Conservation (phyloP, 2,113 vertebrate species). For the Lamprotornis superbus region DNA sequence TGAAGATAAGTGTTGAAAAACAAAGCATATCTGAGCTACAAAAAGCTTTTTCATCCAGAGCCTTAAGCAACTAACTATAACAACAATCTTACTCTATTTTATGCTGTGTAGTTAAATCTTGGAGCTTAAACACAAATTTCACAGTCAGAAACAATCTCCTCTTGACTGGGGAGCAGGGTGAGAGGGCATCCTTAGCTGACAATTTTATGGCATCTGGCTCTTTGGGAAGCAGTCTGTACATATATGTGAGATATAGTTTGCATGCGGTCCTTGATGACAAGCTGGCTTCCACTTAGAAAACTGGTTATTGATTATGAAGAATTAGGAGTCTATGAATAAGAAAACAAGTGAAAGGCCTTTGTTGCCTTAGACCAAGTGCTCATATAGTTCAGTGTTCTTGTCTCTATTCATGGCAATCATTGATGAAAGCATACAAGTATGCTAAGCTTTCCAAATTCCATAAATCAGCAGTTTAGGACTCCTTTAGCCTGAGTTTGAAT, state of each 20-base stretch:
- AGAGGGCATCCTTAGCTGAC: background rate
- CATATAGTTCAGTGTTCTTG: background rate
- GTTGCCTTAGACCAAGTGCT: background rate
- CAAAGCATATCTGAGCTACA: background rate
- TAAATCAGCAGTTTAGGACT: background rate
- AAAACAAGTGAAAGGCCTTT: background rate
- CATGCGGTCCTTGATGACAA: background rate
- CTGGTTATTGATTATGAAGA: background rate
- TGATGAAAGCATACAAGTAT: background rate
- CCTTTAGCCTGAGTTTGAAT: background rate
- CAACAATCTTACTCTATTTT: background rate
- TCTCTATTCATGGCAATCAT: accelerated
- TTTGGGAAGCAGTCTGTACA: background rate
- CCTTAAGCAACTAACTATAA: background rate
- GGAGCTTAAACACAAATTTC: background rate
- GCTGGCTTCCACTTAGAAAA: background rate
- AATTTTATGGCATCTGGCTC: background rate
- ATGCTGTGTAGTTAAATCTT: background rate
- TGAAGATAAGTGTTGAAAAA: background rate
- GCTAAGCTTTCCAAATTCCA: background rate
- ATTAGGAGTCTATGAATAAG: background rate
- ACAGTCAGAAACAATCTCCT: background rate
- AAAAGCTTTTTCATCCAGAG: background rate
- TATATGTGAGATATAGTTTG: background rate
- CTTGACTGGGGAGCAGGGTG: background rate